Evolutionary conservation across 2,113 vertebrate genomes (phyloP), one percentile per base, ranked within the genome.

Genomic region (Brachyistius frenatus): DNA sequence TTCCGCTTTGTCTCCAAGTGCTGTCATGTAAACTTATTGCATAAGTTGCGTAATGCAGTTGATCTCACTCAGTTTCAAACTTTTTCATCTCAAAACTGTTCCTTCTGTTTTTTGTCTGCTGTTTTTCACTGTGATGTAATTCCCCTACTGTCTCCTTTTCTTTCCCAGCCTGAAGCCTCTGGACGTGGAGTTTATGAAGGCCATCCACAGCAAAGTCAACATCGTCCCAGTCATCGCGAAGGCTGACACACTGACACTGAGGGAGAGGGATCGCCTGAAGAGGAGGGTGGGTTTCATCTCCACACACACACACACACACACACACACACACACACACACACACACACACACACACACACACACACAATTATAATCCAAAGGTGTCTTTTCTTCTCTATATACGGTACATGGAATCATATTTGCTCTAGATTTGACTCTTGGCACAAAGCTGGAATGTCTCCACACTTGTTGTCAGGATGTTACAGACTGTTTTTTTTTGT

Each of bases 101-200:
- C 13, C 13, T 14, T 50, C 47, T 55, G 23, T 23, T 23, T 23
- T 23, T 23, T 23, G 23, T 23, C 23, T 23, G 23, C 15, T 36
- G 8, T 16, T 67, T 5, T 49, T 36, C 14, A 52, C 41, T 35
- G 30, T 65, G 16, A 73, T 32, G 31, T 47, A 4, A 57, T 65
- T 61, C 8, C 11, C 7, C 10, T 32, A 9, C 54, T 32, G 72
- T n/a, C 61, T 62, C 37, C 33, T 23, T 23, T 30, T 32, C 37
- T 68, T 74, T 11, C 13, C 5, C 70, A 97, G 96, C 55, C 71
- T 97, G 47, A 97, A 97, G 69, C 96, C 97, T 23, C 88, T 97
- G 87, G 96, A 98, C 88, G 95, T 97, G 58, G 96, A 98, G 80
- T 97, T 98, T 65, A 97, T 97, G 96, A 96, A 97, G 84, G 96